Evolutionary conservation across 2,113 vertebrate species (phyloP), one percentile per base, ranked within the genome.

Genomic region (Megaceryle maxima): DNA sequence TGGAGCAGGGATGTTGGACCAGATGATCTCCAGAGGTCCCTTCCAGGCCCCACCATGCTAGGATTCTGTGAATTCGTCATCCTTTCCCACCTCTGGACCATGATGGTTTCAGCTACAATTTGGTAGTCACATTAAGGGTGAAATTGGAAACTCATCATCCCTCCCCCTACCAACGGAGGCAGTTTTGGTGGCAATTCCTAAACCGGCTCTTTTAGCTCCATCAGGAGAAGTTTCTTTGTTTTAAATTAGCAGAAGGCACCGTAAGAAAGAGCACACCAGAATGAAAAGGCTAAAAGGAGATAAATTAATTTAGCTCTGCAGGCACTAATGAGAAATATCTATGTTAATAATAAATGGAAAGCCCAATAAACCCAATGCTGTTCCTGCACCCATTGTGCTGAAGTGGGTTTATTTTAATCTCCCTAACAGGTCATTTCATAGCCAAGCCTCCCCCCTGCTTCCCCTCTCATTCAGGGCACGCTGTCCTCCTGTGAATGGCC

Each of bases 171-270:
- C 7, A 11, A 21, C 16, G 11, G 53, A 55, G 53, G 28, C 16
- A 55, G 16, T 57, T n/a, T 13, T 57, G 56, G 56, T 33, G 31
- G 11, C 56, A 57, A 20, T 20, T 29, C 28, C 28, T 31, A 10
- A 55, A 13, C 5, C 28, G 17, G 31, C 39, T 3, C 0, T 1
- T 60, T 60, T 35, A 28, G 46, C 46, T 26, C 51, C 16, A 18
- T 9, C 53, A 6, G 29, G 33, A 39, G 13, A 33, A 48, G 46
- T 20, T 63, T 20, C 53, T 60, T 50, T 79, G 37, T 53, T 84
- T 50, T 12, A 29, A 83, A 28, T 1, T 5, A 77, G 82, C 53
- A 43, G 22, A 51, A 69, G 60, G 5, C 0, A 1, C 48, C 0
- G 1, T 35, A 31, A 25, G 60, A 68, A 55, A 3, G 55, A 29